Evolutionary conservation across 2,113 vertebrate species (phyloP), one percentile per base, ranked within the genome.

Genomic region (Hydrolagus affinis): DNA sequence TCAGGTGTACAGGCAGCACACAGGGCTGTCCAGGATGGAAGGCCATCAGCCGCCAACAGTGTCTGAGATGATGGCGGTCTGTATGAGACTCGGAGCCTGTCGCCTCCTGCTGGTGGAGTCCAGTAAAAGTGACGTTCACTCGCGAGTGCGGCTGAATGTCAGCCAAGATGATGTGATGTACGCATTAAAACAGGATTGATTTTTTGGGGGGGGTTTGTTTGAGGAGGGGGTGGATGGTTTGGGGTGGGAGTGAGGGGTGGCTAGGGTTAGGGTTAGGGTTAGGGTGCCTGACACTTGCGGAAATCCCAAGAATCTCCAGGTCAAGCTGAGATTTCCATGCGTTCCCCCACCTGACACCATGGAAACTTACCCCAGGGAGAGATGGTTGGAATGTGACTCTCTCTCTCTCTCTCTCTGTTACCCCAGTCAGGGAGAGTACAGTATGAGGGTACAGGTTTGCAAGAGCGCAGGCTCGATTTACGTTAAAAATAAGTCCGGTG

Each of bases 121-220:
- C 69, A 95, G 94, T 83, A 93, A 75, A 8, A 93, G 95, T 10
- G 97, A 97, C 7, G 80, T 98, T 12, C 92, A 96, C 4, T 91
- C 93, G 88, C 91, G 95, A 0, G 92, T 99, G 85, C 92, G 97
- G 11, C 95, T 99, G 71, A 99, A 98, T 2, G 87, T 97, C 78
- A 97, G 95, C 91, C 96, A 96, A 89, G 95, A 97, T 0, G 95
- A 98, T 28, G 91, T 97, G 44, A 90, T 97, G 30, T 98, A 93
- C 6, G 97, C 96, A 0, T 92, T 99, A 85, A 97, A 94, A 89
- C 91, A 94, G 0, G 94, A 95, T 57, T 96, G 87, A 86, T 44
- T 44, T 44, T 44, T 44, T 44, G 44, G 44, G 1, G 44, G 44
- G 1, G 44, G 44, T 44, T n/a, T 86, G 86, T 68, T 60, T n/a